A percentile compares a stretch with the other conserved stretches of the same genome.
phyloP scores from a whole-genome alignment of 2,888 invertebrate species.

The Hofmannophila pseudospretella region DNA sequence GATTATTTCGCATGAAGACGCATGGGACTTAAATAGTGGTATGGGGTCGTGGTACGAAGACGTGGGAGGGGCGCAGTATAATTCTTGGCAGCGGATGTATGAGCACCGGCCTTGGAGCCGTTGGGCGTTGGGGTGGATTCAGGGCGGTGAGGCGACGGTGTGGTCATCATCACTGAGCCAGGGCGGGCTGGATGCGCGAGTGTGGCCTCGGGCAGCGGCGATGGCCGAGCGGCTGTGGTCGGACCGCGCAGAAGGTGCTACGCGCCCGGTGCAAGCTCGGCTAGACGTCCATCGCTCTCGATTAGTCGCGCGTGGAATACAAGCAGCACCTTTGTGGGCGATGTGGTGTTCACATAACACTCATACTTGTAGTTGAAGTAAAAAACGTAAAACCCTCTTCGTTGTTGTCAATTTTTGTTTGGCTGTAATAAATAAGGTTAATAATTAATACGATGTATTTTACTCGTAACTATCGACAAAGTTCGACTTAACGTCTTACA shows the following conservation, averaged over 20 bases:
- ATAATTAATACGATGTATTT: too few relatives aligned
- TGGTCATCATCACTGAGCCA: conserved; percentile 88
- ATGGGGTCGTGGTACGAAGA: conserved; percentile 88
- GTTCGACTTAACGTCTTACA: too few relatives aligned
- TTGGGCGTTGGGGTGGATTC: conserved; percentile 50
- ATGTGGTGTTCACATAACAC: conserved; percentile 86
- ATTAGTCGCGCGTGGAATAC: conserved; percentile 77
- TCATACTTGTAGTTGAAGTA: conserved; percentile 73
- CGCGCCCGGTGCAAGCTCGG: conserved; percentile 79
- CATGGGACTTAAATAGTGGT: conserved; percentile 91
- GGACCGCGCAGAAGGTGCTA: conserved; percentile 69
- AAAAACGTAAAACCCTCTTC: too few relatives aligned
- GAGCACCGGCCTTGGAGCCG: conserved; percentile 83
- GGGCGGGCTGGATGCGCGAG: conserved; percentile 81
- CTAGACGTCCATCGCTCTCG: conserved; percentile 81
- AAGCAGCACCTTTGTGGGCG: conserved; percentile 83
- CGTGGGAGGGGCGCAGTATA: conserved; percentile 86
- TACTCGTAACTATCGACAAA: too few relatives aligned
- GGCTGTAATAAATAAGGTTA: too few relatives aligned
- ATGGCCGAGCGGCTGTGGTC: conserved; percentile 88
- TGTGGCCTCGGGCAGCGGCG: conserved; percentile 90
- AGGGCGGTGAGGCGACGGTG: conserved; percentile 88
- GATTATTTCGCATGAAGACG: conserved; percentile 88
- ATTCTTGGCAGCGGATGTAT: conserved; percentile 90
- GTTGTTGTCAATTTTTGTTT: too few relatives aligned